Evolutionary conservation across 2,797 vertebrate species (phyloP).

Genomic region (Mus caroli): DNA sequence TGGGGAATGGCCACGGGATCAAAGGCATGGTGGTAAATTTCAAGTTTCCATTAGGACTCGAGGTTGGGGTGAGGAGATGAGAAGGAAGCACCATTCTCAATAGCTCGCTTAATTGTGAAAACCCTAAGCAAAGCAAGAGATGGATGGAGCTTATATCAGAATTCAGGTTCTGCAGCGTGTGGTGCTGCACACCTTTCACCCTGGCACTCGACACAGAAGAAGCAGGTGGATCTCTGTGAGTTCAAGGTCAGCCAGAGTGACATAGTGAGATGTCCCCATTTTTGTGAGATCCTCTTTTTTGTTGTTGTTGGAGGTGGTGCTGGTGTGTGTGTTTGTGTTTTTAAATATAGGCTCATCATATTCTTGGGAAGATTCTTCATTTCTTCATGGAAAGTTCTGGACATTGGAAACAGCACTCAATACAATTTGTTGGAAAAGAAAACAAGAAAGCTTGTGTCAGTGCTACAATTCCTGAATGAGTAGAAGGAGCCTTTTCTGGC

Average conservation of each 20-base stretch:
- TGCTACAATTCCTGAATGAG: background rate
- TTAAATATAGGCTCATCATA: background rate
- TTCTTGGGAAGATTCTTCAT: background rate
- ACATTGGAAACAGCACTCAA: background rate
- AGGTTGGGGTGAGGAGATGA: background rate
- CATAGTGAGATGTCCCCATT: background rate
- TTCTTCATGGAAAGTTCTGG: slow-evolving; percentile 5
- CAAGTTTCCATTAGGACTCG: background rate
- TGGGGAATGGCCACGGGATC: background rate
- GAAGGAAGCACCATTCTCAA: background rate
- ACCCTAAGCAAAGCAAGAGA: background rate
- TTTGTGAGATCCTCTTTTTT: background rate
- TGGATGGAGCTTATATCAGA: background rate
- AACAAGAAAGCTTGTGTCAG: background rate
- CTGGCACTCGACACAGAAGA: background rate
- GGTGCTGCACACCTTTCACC: background rate
- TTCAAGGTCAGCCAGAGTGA: background rate
- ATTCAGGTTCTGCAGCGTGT: background rate
- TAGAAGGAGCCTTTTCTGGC: background rate
- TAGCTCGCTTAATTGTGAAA: background rate
- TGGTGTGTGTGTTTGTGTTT: background rate
- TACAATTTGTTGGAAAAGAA: background rate
- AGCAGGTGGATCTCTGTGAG: background rate
- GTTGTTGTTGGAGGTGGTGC: background rate
- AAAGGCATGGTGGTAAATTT: slow-evolving; percentile 13